Base-by-base conservation (phyloP, 2,888 invertebrate genomes). In the Ichneumoninae sp. region DNA sequence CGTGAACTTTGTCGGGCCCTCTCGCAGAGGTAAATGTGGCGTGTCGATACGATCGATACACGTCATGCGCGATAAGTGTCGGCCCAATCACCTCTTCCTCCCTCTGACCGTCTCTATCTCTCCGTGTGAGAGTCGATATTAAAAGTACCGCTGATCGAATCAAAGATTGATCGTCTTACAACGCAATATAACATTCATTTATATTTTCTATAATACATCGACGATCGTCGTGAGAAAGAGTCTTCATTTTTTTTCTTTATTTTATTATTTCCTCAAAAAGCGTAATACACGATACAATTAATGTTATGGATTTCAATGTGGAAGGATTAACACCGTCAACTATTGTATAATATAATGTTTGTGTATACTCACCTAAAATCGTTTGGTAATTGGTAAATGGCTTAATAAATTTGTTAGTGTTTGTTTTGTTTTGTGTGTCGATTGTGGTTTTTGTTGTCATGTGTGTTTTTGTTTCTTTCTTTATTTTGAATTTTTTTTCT, bases 361-460 rank as follows among this genome's bases (percentile, higher is more conserved):
- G 89, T 92, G 90, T 92, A 93, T 91, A 91, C 89, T 92, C 90
- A 91, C 91, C 92, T 93, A 92, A 93, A 91, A 92, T 91, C 88
- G 90, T 91, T 91, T 85, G 87, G 83, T 88, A 87, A 93, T 93
- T 91, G 88, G 89, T 93, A 91, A 91, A 92, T 91, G 90, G 91
- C 89, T 88, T 91, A 90, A 89, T 92, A 91, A 92, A 91, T 89
- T 91, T 90, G 78, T 86, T 79, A 80, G 80, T 80, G 76, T 44
- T 82, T 78, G 26, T 68, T 77, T 57, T 69, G 22, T 22, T 65
- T 81, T 33, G 66, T 77, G 70, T 80, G 75, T 80, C 68, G 71
- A 40, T 79, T 50, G 66, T 65, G 57, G 60, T 65, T 33, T 33
- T 52, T 71, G 44, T 78, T 74, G 47, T 66, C 66, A 26, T 60